Evolutionary conservation across 2,888 invertebrate genomes (phyloP).

Genomic region (Lasioglossum vierecki): DNA sequence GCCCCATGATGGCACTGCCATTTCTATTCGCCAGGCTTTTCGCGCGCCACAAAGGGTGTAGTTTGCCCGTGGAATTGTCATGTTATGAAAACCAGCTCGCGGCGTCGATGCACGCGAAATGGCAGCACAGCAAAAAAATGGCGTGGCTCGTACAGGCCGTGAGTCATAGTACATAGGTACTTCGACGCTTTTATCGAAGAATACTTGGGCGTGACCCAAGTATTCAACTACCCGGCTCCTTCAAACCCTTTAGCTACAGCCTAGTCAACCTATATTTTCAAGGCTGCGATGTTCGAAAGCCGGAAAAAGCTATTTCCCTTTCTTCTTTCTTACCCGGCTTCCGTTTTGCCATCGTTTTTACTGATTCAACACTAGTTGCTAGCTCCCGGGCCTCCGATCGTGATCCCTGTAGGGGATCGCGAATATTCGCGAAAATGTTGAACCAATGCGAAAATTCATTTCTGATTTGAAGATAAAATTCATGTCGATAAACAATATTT

Average conservation of each 20-base stretch:
- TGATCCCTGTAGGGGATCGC: neutral
- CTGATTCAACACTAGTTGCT: conserved; percentile 17
- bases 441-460: neutral
- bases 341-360: conserved; percentile 30
- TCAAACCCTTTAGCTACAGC: conserved; percentile 64
- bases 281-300: conserved; percentile 65
- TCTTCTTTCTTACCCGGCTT: conserved; percentile 50
- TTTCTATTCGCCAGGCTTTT: neutral
- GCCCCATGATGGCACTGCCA: neutral
- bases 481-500: neutral
- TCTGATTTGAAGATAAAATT: neutral
- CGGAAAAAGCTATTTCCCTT: conserved; percentile 72
- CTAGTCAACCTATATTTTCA: conserved; percentile 75
- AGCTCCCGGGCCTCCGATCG: neutral
- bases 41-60: neutral
- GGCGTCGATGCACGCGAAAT: conserved; percentile 12
- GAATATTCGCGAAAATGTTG: conserved; percentile 4
- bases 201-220: conserved; percentile 76
- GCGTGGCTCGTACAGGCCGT: conserved; percentile 29
- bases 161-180: conserved; percentile 64
- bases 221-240: conserved; percentile 73
- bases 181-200: conserved; percentile 71
- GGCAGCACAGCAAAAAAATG: conserved; percentile 22
- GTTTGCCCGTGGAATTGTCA: conserved; percentile 9
- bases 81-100: conserved; percentile 9